Base-by-base conservation (phyloP, 2,888 invertebrate species). In the Drepana falcataria region DNA sequence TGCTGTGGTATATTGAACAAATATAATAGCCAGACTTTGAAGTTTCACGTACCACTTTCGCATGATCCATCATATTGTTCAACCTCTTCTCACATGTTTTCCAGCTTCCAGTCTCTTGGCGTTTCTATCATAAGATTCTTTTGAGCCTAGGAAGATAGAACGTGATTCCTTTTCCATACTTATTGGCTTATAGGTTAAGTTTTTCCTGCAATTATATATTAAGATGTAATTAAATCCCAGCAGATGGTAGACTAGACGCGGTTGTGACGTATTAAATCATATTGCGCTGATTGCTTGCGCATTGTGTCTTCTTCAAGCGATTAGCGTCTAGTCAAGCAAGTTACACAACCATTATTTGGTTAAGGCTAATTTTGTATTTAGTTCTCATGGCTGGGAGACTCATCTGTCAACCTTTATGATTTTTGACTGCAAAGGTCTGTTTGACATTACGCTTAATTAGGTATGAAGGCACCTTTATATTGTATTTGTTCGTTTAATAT, bases 331-430 rank as follows among this genome's bases (percentile, higher is more conserved):
- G 49, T 53, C 35, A 52, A 9, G 40, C 35, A 52, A 9, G 40
- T 59, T 56, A 49, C 55, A 51, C 35, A 58, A 53, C 56, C 64
- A 65, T 61, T 64, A 61, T 62, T 63, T 56, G 52, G 52, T 56
- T 40, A 51, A 51, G 35, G 51, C 65, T 66, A 70, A 61, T 68
- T 68, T 68, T 69, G 64, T 57, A 62, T 64, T 60, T 54, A 48
- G 53, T 47, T 52, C 58, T 59, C 58, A 55, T 56, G 53, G 58
- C 61, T 61, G 58, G 58, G 51, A 58, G 48, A 35, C 55, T 57
- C 65, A 70, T 73, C 53, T 64, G 65, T 73, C 69, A 73, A 59
- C 70, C 61, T 62, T 73, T 71, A 67, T 69, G 49, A 61, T 40
- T 57, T 56, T 53, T 62, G 69, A 69, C 61, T 63, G 53, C 60